phyloP scores from a whole-genome alignment of 2,797 vertebrate species.

The Nasua narica region DNA sequence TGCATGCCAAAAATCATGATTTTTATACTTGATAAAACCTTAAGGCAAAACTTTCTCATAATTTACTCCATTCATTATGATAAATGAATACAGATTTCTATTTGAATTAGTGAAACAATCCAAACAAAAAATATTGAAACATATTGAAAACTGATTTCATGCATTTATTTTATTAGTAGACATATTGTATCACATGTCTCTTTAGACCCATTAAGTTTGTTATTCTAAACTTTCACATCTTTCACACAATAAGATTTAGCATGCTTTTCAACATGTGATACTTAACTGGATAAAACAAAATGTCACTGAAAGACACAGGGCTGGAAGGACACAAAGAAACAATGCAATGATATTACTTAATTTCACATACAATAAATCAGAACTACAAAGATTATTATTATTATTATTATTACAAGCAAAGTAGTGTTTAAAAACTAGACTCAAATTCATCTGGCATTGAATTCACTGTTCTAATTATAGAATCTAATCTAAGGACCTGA shows the following conservation, averaged over 20 bases:
- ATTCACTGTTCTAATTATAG: not conserved
- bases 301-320: not conserved
- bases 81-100: not conserved
- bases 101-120: not conserved
- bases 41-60: not conserved
- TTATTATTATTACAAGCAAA: not conserved
- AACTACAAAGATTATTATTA: not conserved
- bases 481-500: not conserved
- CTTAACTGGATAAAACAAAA: not conserved
- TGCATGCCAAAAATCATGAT: not conserved
- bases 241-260: not conserved
- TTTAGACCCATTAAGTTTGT: not conserved
- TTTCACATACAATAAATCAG: not conserved
- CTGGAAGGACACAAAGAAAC: not conserved
- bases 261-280: not conserved
- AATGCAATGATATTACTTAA: not conserved
- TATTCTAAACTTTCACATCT: not conserved
- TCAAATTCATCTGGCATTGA: not conserved
- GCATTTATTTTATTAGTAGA: not conserved
- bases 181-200: not conserved
- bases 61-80: not conserved
- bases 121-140: not conserved
- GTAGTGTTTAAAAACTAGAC: not conserved
- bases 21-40: not conserved
- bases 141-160: not conserved